These are phyloP conservation scores for Pogoniulus pusillus DNA, from an alignment of 2,797 vertebrate species.

Conservation along the genomic window DNA sequence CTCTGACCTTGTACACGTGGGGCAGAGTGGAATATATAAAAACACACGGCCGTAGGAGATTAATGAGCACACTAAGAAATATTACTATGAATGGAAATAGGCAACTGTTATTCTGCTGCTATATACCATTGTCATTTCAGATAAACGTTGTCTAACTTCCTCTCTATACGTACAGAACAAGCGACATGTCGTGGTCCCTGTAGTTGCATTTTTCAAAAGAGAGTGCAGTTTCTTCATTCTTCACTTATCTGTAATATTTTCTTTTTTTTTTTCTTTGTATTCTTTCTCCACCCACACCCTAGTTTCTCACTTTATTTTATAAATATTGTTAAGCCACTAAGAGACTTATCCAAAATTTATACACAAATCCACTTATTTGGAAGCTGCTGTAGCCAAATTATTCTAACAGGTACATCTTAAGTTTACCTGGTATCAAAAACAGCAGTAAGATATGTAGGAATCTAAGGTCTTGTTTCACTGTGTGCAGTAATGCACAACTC, in stretches of 20 bases:
- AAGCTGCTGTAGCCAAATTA: background rate
- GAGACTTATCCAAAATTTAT: background rate
- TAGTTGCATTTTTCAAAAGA: background rate
- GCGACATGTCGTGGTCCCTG: background rate
- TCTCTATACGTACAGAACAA: background rate
- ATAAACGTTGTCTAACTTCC: background rate
- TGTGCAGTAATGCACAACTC: background rate
- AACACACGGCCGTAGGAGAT: background rate
- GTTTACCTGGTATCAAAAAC: background rate
- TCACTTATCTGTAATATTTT: background rate
- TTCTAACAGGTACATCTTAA: background rate
- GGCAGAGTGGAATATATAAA: background rate
- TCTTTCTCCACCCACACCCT: background rate
- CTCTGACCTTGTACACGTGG: background rate
- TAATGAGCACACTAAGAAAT: background rate
- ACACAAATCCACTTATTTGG: background rate
- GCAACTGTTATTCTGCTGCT: background rate
- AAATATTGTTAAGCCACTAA: background rate
- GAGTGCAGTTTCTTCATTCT: background rate
- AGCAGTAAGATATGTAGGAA: background rate
- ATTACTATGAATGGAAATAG: background rate
- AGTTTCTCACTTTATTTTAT: background rate
- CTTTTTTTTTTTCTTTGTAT: background rate
- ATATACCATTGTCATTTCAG: background rate
- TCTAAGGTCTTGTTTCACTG: constrained; percentile 18